phyloP scores from a whole-genome alignment of 1,140 invertebrate species.

The Lepidotrigona ventralis region DNA sequence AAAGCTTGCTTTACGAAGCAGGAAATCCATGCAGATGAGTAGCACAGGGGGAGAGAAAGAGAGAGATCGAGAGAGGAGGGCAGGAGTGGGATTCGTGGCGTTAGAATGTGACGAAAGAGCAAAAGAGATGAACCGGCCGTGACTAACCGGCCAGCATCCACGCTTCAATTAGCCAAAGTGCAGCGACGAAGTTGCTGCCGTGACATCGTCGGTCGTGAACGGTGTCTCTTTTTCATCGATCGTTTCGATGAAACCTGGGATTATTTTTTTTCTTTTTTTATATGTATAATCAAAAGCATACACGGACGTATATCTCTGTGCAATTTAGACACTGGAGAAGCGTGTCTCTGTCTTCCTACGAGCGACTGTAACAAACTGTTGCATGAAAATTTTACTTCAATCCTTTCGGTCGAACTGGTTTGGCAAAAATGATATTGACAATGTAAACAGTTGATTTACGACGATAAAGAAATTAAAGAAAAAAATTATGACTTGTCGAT shows the following conservation, averaged over 20 bases:
- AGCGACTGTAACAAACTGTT: too few relatives aligned
- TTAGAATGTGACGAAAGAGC: background rate
- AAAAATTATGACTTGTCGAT: too few relatives aligned
- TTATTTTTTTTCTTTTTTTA: too few relatives aligned
- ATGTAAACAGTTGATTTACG: too few relatives aligned
- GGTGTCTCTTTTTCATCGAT: conserved; percentile 56
- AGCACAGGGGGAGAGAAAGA: conserved; percentile 21
- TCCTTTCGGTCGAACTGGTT: too few relatives aligned
- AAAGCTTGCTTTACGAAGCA: conserved; percentile 74
- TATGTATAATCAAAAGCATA: too few relatives aligned
- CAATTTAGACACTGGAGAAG: too few relatives aligned
- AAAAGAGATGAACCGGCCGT: conserved; percentile 27
- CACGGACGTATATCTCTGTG: too few relatives aligned
- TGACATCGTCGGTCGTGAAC: conserved; percentile 44
- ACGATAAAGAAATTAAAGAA: too few relatives aligned
- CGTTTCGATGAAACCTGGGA: background rate
- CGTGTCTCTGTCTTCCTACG: too few relatives aligned
- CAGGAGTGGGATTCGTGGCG: background rate
- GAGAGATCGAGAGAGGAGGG: conserved; percentile 5
- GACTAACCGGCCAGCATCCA: conserved; percentile 67
- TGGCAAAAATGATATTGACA: too few relatives aligned
- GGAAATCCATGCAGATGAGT: conserved; percentile 77
- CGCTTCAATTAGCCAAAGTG: conserved; percentile 78
- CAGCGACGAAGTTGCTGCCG: conserved; percentile 65
- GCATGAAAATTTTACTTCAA: too few relatives aligned